A percentile compares a stretch with the other conserved stretches of the same genome.
These are phyloP conservation scores for Excalfactoria chinensis DNA, from an alignment of 2,113 vertebrate genomes.

Conservation along the genomic window DNA sequence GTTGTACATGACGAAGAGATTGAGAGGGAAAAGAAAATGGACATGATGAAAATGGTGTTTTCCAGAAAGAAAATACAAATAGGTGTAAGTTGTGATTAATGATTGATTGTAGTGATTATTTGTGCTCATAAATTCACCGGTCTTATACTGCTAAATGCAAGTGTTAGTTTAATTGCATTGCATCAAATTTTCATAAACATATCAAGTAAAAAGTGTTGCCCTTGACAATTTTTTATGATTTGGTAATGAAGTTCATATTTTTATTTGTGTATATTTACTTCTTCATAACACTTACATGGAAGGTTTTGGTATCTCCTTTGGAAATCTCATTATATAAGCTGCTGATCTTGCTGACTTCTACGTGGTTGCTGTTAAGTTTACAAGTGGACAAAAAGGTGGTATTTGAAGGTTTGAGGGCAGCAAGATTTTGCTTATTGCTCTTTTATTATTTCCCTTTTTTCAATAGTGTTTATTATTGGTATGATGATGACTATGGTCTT, in stretches of 20 bases:
- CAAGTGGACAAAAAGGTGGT: neutral
- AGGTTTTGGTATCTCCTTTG: neutral
- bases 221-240: neutral
- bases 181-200: neutral
- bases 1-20: neutral
- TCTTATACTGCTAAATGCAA: neutral
- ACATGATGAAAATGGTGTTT: neutral
- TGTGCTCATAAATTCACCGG: neutral
- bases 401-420: neutral
- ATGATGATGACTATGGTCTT: neutral
- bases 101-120: neutral
- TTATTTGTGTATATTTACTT: neutral
- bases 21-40: neutral
- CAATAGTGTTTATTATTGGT: neutral
- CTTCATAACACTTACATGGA: neutral
- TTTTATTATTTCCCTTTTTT: conserved; percentile 15
- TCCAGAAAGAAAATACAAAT: neutral
- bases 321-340: neutral
- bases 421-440: neutral
- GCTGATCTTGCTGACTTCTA: neutral
- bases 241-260: neutral
- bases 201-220: neutral
- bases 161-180: neutral
- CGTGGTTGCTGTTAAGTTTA: neutral
- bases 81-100: neutral